Conservation (phyloP, 2,888 invertebrate genomes). For the Volucella inanis region DNA sequence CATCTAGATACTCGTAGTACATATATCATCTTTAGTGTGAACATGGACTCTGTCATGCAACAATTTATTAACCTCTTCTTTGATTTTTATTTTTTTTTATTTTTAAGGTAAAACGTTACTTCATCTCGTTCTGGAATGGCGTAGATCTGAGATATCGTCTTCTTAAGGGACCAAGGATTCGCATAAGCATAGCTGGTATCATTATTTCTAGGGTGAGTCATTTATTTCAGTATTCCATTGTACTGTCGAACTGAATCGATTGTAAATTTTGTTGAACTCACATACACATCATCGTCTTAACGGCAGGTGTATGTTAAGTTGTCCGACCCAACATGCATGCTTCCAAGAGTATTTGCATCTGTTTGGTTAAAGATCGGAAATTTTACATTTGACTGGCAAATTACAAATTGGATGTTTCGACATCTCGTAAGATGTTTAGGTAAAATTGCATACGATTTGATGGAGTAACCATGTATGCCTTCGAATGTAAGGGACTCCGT, state of each 20-base stretch:
- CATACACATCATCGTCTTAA: conserved; percentile 13
- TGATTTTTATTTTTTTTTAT: conserved; percentile 32
- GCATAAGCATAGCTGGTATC: conserved; percentile 97
- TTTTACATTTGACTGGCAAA: conserved; percentile 43
- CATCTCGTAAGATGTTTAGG: conserved; percentile 22
- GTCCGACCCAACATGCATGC: conserved; percentile 25
- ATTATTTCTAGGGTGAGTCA: conserved; percentile 95
- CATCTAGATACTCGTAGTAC: not conserved
- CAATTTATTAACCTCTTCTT: conserved; percentile 38
- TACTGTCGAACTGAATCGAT: not conserved
- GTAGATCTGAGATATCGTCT: conserved; percentile 96
- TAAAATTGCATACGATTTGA: conserved; percentile 29
- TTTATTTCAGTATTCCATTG: not conserved
- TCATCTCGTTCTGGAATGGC: conserved; percentile 98
- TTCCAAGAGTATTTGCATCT: conserved; percentile 5
- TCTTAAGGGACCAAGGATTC: conserved; percentile 94
- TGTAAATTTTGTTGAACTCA: conserved; percentile 1
- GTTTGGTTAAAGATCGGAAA: conserved; percentile 31
- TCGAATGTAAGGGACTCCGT: conserved; percentile 32
- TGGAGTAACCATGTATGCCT: not conserved
- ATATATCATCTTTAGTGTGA: conserved; percentile 40
- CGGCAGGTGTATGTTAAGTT: conserved; percentile 31
- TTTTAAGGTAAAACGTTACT: conserved; percentile 93
- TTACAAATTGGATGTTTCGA: conserved; percentile 20
- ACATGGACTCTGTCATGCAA: conserved; percentile 18